phyloP scores from a whole-genome alignment of 2,797 vertebrate genomes.

The Threskiornis aethiopicus region DNA sequence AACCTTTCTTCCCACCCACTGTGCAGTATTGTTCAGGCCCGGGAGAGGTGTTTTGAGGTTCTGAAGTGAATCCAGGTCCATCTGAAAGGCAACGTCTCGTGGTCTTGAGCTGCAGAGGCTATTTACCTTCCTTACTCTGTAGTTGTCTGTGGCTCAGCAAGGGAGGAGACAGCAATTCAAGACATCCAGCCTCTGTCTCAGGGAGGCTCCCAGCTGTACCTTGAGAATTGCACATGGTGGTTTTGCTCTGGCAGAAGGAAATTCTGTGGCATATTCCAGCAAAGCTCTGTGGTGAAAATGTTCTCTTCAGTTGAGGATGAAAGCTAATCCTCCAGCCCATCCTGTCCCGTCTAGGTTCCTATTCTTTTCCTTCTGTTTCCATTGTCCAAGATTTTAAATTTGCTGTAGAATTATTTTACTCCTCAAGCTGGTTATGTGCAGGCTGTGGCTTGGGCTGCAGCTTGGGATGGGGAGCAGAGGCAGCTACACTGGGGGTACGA shows the following conservation, averaged over 20 bases:
- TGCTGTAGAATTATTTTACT: background rate
- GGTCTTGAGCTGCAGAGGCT: background rate
- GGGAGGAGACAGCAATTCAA: background rate
- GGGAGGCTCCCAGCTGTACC: background rate
- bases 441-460: background rate
- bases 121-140: background rate
- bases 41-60: background rate
- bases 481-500: background rate
- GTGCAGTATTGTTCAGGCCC: fast-evolving
- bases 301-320: background rate
- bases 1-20: fast-evolving
- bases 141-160: background rate
- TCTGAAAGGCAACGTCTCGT: background rate
- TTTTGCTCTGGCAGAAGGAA: background rate
- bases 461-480: background rate
- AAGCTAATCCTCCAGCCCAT: background rate
- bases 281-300: background rate
- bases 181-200: background rate
- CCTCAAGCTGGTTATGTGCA: background rate
- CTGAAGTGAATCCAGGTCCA: background rate
- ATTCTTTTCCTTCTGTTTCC: background rate
- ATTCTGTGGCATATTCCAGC: background rate
- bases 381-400: background rate
- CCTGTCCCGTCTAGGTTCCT: background rate
- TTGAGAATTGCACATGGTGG: background rate